These are phyloP conservation scores for Heteractis magnifica DNA, from an alignment of 92 coral and sea anemone genomes.

Conservation along the genomic window DNA sequence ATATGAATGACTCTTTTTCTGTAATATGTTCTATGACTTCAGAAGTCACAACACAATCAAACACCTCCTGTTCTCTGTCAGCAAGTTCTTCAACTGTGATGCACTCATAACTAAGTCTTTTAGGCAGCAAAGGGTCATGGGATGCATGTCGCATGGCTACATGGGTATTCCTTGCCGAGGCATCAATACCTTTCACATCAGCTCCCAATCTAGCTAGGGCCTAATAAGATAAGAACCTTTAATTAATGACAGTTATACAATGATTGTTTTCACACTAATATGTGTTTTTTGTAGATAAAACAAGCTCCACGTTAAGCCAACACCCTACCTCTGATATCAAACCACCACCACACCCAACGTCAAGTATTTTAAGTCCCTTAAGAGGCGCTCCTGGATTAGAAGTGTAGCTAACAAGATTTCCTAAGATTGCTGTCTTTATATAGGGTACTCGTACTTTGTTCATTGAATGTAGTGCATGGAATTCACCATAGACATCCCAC, in stretches of 20 bases:
- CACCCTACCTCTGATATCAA: constrained; percentile 74
- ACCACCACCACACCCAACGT: constrained; percentile 98
- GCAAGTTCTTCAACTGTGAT: constrained; percentile 86
- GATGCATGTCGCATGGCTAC: constrained; percentile 82
- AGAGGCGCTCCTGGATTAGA: constrained; percentile 56
- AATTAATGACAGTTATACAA: not conserved
- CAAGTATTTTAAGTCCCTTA: constrained; percentile 61
- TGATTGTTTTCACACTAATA: not conserved
- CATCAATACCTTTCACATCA: constrained; percentile 89
- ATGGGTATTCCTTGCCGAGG: constrained; percentile 77
- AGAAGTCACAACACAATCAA: constrained; percentile 92
- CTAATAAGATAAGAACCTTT: constrained; percentile 22
- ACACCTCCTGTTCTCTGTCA: constrained; percentile 50
- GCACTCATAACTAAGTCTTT: constrained; percentile 63
- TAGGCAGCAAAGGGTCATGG: constrained; percentile 63
- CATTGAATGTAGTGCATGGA: constrained; percentile 88
- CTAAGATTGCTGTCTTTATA: constrained; percentile 62
- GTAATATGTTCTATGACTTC: constrained; percentile 94
- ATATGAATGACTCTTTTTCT: constrained; percentile 71
- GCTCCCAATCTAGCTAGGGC: constrained; percentile 95
- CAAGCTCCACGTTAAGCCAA: too few species aligned
- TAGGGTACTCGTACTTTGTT: constrained; percentile 85
- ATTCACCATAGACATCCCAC: constrained; percentile 88
- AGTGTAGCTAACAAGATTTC: constrained; percentile 6
- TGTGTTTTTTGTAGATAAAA: too few species aligned